Base-by-base conservation (phyloP, 2,113 vertebrate species). In the Epinephelus moara region DNA sequence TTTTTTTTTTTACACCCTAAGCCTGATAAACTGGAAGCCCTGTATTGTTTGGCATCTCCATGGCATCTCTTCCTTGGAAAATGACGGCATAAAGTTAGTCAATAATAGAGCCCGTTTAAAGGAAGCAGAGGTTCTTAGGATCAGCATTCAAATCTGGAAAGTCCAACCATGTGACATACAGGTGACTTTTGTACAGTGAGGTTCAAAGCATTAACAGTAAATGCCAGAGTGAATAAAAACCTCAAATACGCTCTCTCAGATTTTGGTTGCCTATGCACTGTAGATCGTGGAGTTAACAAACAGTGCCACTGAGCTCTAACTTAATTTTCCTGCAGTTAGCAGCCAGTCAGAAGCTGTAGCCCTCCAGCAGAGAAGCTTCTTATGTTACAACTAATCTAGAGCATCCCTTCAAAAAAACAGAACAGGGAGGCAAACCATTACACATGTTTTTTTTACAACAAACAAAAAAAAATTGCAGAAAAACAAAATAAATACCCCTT, bases 21-120 rank as follows among this genome's bases (percentile, higher is more conserved):
- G 23, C 55, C n/a, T 52, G n/a, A 66, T 52, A 19, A 82, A 30
- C 37, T 52, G 59, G 52, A 82, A 47, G 72, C 49, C 52, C 53
- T 37, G 45, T 25, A 7, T 42, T 40, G 17, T 53, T 56, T 75
- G 57, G 7, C 17, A 45, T 49, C 27, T 13, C 2, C 25, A 50
- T 8, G 6, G 19, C 3, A 33, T 68, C 27, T 60, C 23, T 59
- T 78, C 82, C 67, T 42, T 64, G 55, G 68, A 82, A 84, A 27
- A 49, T 15, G 14, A 45, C 1, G 0, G 0, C 21, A 67, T 37
- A 27, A 53, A 14, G 15, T 47, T 4, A 45, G 2, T n/a, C 3
- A 64, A 21, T 15, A 3, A 45, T 14, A 53, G 11, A 9, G 25
- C 47, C 23, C 1, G 23, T 66, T 47, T 25, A 47, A 27, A 70